These are phyloP conservation scores for Aepyceros melampus DNA, from an alignment of 2,113 vertebrate species.

Conservation along the genomic window DNA sequence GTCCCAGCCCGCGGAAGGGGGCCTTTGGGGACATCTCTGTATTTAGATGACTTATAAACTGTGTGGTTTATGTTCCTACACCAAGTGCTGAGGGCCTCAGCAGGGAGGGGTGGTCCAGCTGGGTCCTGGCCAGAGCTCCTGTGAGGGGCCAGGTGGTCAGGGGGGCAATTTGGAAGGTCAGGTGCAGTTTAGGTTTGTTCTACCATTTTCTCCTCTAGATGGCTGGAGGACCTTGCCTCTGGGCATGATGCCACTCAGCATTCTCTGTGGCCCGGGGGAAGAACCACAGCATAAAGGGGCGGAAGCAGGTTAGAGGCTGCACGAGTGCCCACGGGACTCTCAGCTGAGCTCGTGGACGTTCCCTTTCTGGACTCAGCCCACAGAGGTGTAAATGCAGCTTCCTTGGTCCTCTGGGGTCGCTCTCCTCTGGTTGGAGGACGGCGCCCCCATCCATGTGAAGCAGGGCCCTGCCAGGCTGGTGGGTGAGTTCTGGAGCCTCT, in stretches of 20 bases:
- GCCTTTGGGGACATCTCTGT: neutral
- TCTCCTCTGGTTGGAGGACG: neutral
- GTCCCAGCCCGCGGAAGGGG: neutral
- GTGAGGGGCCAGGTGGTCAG: neutral
- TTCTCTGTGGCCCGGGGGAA: neutral
- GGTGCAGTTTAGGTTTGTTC: neutral
- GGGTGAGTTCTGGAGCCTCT: neutral
- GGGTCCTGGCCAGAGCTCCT: neutral
- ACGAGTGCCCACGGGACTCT: fast-evolving
- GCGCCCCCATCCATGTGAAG: neutral
- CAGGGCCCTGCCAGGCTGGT: too few relatives aligned
- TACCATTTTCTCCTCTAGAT: neutral
- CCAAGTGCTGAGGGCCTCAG: neutral
- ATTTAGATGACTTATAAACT: neutral
- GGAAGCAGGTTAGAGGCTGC: neutral
- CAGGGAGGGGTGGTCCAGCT: neutral
- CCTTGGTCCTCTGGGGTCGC: neutral
- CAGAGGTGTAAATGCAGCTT: neutral
- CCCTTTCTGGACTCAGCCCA: neutral
- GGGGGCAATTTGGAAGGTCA: neutral
- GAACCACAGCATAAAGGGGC: neutral
- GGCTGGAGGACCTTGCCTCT: neutral
- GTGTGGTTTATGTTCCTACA: neutral
- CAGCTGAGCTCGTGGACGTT: fast-evolving
- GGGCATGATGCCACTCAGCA: fast-evolving